Evolutionary conservation across 92 coral and sea anemone genomes (phyloP).

Genomic region (Palythoa grandiflora): DNA sequence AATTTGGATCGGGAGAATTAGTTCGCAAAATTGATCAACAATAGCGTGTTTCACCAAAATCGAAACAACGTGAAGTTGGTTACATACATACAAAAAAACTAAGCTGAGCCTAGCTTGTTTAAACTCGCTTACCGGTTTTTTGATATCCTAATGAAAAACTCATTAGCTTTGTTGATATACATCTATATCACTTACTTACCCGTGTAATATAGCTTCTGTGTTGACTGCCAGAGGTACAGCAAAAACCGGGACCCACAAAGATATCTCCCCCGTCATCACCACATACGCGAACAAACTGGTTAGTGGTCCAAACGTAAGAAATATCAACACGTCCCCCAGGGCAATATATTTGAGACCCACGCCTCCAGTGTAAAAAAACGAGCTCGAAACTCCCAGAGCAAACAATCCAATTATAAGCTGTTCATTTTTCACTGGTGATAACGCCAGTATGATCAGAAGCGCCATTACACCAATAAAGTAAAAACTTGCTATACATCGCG

Average conservation of each 20-base stretch:
- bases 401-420: conserved; percentile 48
- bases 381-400: conserved; percentile 59
- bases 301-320: conserved; percentile 72
- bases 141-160: too few relatives aligned
- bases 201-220: conserved; percentile 78
- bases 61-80: too few relatives aligned
- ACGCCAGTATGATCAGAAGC: conserved; percentile 52
- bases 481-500: conserved; percentile 53
- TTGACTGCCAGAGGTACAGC: conserved; percentile 72
- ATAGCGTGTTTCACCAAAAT: too few relatives aligned
- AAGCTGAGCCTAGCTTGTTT: too few relatives aligned
- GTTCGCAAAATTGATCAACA: too few relatives aligned
- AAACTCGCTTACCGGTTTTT: too few relatives aligned
- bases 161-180: background rate
- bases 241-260: conserved; percentile 37
- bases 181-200: conserved; percentile 52
- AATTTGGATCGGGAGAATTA: too few relatives aligned
- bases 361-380: conserved; percentile 81
- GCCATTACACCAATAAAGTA: conserved; percentile 62
- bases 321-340: conserved; percentile 74
- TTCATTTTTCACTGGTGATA: conserved; percentile 47
- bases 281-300: conserved; percentile 66
- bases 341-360: conserved; percentile 82
- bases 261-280: conserved; percentile 65
- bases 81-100: too few relatives aligned